Evolutionary conservation across 2,797 vertebrate genomes (phyloP), one percentile per base, ranked within the genome.

Genomic region (Pempheris klunzingeri): DNA sequence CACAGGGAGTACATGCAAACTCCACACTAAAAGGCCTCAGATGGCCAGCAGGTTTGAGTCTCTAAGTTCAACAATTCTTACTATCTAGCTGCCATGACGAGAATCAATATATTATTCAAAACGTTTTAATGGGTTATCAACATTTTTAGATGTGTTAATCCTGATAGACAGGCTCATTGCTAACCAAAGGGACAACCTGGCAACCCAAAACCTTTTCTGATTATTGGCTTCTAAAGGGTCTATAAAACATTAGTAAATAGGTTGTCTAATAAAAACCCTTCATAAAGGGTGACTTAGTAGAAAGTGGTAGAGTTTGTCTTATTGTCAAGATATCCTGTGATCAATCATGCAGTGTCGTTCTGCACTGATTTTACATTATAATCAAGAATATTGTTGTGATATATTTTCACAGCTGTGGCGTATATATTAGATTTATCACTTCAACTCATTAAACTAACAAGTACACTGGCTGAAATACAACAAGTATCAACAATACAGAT

Each of bases 401-500:
- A 13, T n/a, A 18, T 60, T 39, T 53, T 58, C 7, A n/a, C n/a
- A n/a, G n/a, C n/a, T n/a, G n/a, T n/a, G n/a, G n/a, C n/a, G n/a
- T n/a, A n/a, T n/a, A n/a, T n/a, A n/a, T n/a, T n/a, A n/a, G n/a
- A n/a, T n/a, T n/a, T 32, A 32, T 32, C 30, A 32, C 6, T 32
- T 32, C 41, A 58, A 59, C 20, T 36, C 13, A 24, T 28, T 12
- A 63, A 5, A 46, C 18, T 64, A 7, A 24, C 5, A 44, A 54
- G 17, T 58, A 14, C 4, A 0, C 41, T 36, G 15, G 13, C 28
- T 77, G 6, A 30, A 65, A 59, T 17, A 17, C 7, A 24, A 13
- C 4, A 36, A 12, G 2, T 5, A 11, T 20, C 39, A 47, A 43
- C 17, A 71, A 80, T 24, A 64, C 17, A 78, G 32, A 80, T 61